Evolutionary conservation across 2,797 vertebrate species (phyloP).

Genomic region (Poliocrania exsul): DNA sequence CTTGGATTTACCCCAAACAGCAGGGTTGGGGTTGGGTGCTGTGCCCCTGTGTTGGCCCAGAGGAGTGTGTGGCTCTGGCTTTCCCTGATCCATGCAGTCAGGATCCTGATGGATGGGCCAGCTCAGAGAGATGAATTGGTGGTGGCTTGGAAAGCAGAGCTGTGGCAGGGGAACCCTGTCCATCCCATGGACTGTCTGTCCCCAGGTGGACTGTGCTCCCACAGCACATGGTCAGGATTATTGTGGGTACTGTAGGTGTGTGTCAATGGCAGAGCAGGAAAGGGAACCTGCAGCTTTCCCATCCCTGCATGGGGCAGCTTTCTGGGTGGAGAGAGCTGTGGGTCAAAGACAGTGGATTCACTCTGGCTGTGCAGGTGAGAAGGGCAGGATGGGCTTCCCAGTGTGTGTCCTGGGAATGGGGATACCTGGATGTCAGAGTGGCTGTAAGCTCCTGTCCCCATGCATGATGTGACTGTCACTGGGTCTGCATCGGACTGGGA

Average conservation of each 20-base stretch:
- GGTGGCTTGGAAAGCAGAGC: not conserved
- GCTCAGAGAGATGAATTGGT: not conserved
- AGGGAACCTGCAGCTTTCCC: fast-evolving
- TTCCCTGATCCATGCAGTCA: not conserved
- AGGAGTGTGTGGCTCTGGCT: fast-evolving
- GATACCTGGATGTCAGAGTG: not conserved
- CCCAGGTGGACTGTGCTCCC: not conserved
- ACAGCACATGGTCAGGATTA: fast-evolving
- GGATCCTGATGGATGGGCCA: fast-evolving
- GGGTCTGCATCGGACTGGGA: not conserved
- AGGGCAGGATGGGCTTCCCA: not conserved
- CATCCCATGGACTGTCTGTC: not conserved
- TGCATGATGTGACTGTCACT: fast-evolving
- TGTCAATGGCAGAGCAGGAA: fast-evolving
- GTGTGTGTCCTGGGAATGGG: fast-evolving
- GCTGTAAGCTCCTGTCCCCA: not conserved
- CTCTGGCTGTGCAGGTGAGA: not conserved
- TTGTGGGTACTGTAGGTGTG: not conserved
- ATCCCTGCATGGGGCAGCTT: not conserved
- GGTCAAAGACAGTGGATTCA: fast-evolving
- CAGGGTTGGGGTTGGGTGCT: fast-evolving
- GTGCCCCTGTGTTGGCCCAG: fast-evolving
- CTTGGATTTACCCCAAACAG: not conserved
- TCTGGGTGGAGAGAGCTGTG: not conserved
- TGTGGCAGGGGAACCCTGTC: not conserved